Evolutionary conservation across 2,888 invertebrate species (phyloP).

Genomic region (Tinea semifulvella): DNA sequence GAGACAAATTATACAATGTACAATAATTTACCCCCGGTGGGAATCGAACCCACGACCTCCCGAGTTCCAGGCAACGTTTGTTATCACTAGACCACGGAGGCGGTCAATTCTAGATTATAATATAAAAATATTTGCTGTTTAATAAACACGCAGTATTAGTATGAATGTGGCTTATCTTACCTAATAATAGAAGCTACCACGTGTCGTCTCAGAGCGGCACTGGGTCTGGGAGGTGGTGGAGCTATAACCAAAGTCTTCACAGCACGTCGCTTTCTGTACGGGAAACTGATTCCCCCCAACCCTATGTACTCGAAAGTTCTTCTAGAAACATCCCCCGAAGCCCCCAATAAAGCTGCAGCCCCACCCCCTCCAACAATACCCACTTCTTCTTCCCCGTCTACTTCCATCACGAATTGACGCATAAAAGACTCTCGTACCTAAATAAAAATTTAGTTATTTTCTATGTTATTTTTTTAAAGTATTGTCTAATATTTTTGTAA

Average conservation of each 20-base stretch:
- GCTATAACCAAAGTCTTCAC: conserved; percentile 83
- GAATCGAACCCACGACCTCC: too few relatives aligned
- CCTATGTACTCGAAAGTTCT: conserved; percentile 53
- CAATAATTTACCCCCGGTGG: too few relatives aligned
- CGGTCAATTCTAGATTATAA: too few relatives aligned
- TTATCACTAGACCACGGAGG: too few relatives aligned
- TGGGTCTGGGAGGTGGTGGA: conserved; percentile 83
- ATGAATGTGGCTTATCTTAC: conserved; percentile 65
- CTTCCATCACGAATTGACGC: conserved; percentile 94
- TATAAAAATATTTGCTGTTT: too few relatives aligned
- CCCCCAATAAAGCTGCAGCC: neutral
- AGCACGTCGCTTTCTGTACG: conserved; percentile 84
- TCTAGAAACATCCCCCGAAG: conserved; percentile 34
- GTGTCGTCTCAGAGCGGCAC: conserved; percentile 79
- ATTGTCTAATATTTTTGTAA: too few relatives aligned
- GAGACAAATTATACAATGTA: too few relatives aligned
- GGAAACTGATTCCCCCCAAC: conserved; percentile 50
- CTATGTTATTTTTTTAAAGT: too few relatives aligned
- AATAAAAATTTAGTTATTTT: conserved; percentile 1
- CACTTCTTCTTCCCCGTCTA: conserved; percentile 81
- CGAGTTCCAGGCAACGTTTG: too few relatives aligned
- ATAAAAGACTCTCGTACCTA: conserved; percentile 97
- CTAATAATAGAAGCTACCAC: conserved; percentile 89
- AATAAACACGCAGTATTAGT: too few relatives aligned
- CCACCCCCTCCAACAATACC: conserved; percentile 41